phyloP scores from a whole-genome alignment of 2,797 vertebrate species.

The Adelosebastes latens region DNA sequence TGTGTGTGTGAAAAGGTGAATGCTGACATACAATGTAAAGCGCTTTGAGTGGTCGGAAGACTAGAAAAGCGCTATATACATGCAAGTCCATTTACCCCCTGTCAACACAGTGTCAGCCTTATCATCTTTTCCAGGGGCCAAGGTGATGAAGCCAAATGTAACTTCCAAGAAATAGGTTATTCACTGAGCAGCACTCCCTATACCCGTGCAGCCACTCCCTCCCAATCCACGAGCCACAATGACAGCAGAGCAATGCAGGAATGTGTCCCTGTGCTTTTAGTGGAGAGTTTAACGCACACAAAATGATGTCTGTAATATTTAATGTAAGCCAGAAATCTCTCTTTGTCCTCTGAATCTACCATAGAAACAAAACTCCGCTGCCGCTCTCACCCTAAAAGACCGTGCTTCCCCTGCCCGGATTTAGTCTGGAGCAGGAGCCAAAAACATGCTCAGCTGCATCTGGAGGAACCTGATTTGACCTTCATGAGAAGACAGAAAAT shows the following conservation, averaged over 20 bases:
- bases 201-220: not conserved
- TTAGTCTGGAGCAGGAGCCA: not conserved
- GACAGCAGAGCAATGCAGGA: not conserved
- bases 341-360: not conserved
- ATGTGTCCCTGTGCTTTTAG: not conserved
- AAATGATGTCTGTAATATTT: not conserved
- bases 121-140: not conserved
- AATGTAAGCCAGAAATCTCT: not conserved
- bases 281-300: not conserved
- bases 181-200: not conserved
- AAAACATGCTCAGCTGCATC: conserved; percentile 1
- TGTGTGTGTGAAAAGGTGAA: too few relatives aligned
- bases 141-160: not conserved
- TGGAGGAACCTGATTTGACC: conserved; percentile 59
- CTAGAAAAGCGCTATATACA: too few relatives aligned
- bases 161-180: not conserved
- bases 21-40: too few relatives aligned
- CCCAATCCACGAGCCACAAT: not conserved
- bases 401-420: not conserved
- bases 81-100: too few relatives aligned
- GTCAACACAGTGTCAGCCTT: not conserved
- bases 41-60: too few relatives aligned
- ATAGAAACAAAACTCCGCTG: not conserved
- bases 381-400: not conserved
- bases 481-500: not conserved